phyloP scores from a whole-genome alignment of 2,888 invertebrate genomes.

The Meghimatium bilineatum region DNA sequence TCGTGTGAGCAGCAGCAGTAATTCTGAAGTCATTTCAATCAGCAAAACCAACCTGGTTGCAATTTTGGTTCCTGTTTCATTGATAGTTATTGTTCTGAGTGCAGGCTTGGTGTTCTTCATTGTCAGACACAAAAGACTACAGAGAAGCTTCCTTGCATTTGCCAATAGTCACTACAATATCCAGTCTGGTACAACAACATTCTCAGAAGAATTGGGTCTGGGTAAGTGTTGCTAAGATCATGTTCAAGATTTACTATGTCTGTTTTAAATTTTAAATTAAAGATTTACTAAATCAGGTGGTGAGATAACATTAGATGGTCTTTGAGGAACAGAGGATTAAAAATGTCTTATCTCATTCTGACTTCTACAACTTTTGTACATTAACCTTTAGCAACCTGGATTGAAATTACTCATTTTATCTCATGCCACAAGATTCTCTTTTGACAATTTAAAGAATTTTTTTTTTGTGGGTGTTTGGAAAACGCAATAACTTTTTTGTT shows the following conservation, averaged over 20 bases:
- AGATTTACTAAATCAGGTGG: too few species aligned
- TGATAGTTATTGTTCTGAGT: conserved; percentile 80
- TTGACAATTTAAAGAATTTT: too few species aligned
- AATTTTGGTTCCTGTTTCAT: conserved; percentile 80
- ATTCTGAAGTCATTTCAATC: conserved; percentile 30
- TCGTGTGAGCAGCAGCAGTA: neutral
- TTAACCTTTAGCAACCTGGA: too few species aligned
- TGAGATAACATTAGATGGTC: too few species aligned
- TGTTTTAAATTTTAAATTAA: neutral
- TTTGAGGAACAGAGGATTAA: too few species aligned
- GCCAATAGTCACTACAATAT: conserved; percentile 91
- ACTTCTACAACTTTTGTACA: too few species aligned
- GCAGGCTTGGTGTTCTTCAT: conserved; percentile 83
- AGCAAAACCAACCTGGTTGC: conserved; percentile 71
- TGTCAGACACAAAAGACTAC: conserved; percentile 85
- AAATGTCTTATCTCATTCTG: too few species aligned
- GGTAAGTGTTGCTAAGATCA: conserved; percentile 71
- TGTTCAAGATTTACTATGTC: neutral
- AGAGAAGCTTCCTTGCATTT: conserved; percentile 88
- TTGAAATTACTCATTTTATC: too few species aligned
- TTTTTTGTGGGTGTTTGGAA: too few species aligned
- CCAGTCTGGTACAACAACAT: conserved; percentile 90
- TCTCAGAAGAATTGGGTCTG: conserved; percentile 81
- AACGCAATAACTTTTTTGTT: too few species aligned
- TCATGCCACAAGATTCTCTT: too few species aligned